phyloP scores from a whole-genome alignment of 64 coral and sea anemone species.

The Actinia equina region DNA sequence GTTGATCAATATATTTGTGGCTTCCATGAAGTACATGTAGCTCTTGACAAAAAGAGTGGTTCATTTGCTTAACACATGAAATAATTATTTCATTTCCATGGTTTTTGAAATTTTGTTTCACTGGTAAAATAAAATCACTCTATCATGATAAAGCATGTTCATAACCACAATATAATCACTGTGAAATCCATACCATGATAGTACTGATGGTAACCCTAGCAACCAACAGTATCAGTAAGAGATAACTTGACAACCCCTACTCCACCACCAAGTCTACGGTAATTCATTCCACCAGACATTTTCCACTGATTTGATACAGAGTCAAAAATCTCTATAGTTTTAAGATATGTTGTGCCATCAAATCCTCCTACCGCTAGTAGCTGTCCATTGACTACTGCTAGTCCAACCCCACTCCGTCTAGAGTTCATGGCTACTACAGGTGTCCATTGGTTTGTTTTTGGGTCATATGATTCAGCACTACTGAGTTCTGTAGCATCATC shows the following conservation, averaged over 20 bases:
- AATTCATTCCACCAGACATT: slow-evolving; percentile 99
- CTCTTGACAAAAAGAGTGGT: too few species aligned
- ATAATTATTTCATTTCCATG: too few species aligned
- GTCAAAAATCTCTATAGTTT: slow-evolving; percentile 98
- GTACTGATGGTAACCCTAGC: slow-evolving; percentile 24
- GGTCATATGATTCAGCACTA: slow-evolving; percentile 97
- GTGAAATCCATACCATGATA: too few species aligned
- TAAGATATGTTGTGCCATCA: slow-evolving; percentile 98
- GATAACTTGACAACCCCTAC: slow-evolving; percentile 93
- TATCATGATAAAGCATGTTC: too few species aligned
- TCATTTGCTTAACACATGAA: too few species aligned
- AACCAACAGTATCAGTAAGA: slow-evolving; percentile 93
- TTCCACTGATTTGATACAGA: slow-evolving; percentile 91
- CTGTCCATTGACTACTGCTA: slow-evolving; percentile 98
- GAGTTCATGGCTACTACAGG: slow-evolving; percentile 99
- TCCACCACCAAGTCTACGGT: slow-evolving; percentile 91
- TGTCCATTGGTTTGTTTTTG: slow-evolving; percentile 92
- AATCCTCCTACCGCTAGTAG: slow-evolving; percentile 96
- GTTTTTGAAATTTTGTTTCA: too few species aligned
- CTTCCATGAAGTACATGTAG: too few species aligned
- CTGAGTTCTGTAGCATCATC: slow-evolving; percentile 99
- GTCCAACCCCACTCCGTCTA: slow-evolving; percentile 90
- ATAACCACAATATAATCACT: too few species aligned
- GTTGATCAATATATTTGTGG: too few species aligned
- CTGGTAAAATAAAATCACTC: too few species aligned